Percentiles rank a stretch among this genome's conserved stretches.
Evolutionary conservation across 2,888 invertebrate genomes (phyloP).

Genomic region (Ophioninae sp.): DNA sequence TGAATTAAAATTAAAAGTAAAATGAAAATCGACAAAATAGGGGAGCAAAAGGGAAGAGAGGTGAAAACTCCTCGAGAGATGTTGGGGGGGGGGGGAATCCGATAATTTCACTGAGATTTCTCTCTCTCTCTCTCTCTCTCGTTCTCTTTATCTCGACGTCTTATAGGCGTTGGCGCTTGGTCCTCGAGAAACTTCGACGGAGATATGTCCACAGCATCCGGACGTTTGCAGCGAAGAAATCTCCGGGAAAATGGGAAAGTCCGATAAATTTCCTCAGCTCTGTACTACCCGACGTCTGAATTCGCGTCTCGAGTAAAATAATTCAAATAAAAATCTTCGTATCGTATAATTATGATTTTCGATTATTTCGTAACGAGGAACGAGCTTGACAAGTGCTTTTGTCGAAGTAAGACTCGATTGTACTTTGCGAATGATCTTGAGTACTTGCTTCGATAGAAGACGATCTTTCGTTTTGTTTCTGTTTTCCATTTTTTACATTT

Average conservation of each 20-base stretch:
- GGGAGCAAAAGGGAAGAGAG: neutral
- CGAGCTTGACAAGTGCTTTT: too few relatives aligned
- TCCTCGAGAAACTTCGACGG: slow-evolving; percentile 57
- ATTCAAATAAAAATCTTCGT: neutral
- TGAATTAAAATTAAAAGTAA: too few relatives aligned
- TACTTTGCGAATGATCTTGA: too few relatives aligned
- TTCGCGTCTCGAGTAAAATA: neutral
- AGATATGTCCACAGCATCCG: slow-evolving; percentile 57
- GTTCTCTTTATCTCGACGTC: neutral
- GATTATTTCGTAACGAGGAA: too few relatives aligned
- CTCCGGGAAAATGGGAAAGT: slow-evolving; percentile 56
- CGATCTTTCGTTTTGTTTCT: too few relatives aligned
- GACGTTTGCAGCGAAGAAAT: slow-evolving; percentile 57
- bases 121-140: neutral
- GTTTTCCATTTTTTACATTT: too few relatives aligned
- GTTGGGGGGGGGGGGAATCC: neutral
- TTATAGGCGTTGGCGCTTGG: slow-evolving; percentile 62
- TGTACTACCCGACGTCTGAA: slow-evolving; percentile 34
- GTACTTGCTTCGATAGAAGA: too few relatives aligned
- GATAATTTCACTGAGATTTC: neutral
- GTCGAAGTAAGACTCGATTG: too few relatives aligned
- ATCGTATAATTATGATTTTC: neutral
- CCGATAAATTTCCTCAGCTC: slow-evolving; percentile 34
- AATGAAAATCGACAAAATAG: neutral
- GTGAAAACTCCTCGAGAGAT: neutral